Evolutionary conservation across 2,113 vertebrate genomes (phyloP).

Genomic region (Echinops telfairi): DNA sequence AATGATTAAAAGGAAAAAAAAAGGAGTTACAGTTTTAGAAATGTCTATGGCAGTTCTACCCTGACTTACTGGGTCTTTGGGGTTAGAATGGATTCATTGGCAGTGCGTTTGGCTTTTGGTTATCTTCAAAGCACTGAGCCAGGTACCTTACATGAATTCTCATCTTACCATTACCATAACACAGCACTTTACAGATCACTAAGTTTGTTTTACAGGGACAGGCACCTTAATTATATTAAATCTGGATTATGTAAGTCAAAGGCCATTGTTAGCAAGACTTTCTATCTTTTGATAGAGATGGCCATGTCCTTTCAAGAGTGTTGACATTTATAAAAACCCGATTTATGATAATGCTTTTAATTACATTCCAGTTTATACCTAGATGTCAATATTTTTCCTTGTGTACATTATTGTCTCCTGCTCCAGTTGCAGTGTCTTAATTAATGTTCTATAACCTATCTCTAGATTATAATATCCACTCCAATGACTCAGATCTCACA

Average conservation of each 20-base stretch:
- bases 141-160: not conserved
- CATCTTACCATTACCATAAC: slow-evolving; percentile 20
- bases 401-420: too few species aligned
- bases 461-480: too few species aligned
- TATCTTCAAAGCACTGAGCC: not conserved
- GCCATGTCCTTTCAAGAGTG: not conserved
- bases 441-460: too few species aligned
- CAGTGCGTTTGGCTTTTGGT: not conserved
- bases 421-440: too few species aligned
- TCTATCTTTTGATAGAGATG: slow-evolving; percentile 4
- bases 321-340: not conserved
- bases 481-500: too few species aligned
- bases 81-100: too few species aligned
- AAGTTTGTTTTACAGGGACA: not conserved
- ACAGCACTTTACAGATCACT: not conserved
- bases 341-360: not conserved
- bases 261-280: not conserved
- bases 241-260: slow-evolving; percentile 5
- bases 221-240: not conserved
- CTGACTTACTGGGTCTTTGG: too few species aligned
- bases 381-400: not conserved
- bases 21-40: too few species aligned
- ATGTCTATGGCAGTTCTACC: too few species aligned
- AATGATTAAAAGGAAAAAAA: too few species aligned
- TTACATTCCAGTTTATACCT: not conserved